Evolutionary conservation across 2,797 vertebrate species (phyloP), one percentile per base, ranked within the genome.

Genomic region (Vireo griseus): DNA sequence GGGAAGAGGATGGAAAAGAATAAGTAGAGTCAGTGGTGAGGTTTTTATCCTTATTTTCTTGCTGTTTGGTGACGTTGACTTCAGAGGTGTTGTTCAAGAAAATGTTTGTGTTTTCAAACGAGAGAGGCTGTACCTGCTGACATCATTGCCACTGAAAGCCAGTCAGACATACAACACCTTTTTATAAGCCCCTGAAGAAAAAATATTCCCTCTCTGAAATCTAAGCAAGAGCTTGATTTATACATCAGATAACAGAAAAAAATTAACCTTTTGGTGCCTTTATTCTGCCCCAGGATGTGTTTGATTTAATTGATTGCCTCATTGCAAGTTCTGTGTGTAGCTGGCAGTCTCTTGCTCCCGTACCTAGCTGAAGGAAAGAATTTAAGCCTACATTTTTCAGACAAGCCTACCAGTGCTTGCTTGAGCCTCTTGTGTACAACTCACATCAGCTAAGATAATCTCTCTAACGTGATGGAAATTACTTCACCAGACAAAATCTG

Each of bases 401-500:
- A 52, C 67, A 47, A 86, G 54, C 77, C 78, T 79, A 45, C 45
- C 57, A 66, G 61, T 86, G 65, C 81, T 74, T 62, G 42, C 61
- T 37, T 73, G 86, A 93, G 37, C 74, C 72, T 86, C 83, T 71
- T 65, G 69, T 71, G 88, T 96, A 59, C 83, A 76, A 66, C 69
- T 78, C 57, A 10, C 28, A 95, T 86, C 58, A 78, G 13, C 68
- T 85, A 65, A 86, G 1, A 65, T 96, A 92, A 95, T 96, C 92
- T 93, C 95, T 88, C 72, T 90, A 96, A 89, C 88, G 86, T 79
- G 88, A 73, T 84, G 68, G 68, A 92, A 95, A 90, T 95, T 88
- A 65, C 72, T 92, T 91, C 87, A 96, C 87, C 91, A 88, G 88
- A 88, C 85, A 94, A 85, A 90, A 92, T 87, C 59, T 55, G 80